Base-by-base conservation (phyloP, 2,113 vertebrate species). In the Nibea albiflora region DNA sequence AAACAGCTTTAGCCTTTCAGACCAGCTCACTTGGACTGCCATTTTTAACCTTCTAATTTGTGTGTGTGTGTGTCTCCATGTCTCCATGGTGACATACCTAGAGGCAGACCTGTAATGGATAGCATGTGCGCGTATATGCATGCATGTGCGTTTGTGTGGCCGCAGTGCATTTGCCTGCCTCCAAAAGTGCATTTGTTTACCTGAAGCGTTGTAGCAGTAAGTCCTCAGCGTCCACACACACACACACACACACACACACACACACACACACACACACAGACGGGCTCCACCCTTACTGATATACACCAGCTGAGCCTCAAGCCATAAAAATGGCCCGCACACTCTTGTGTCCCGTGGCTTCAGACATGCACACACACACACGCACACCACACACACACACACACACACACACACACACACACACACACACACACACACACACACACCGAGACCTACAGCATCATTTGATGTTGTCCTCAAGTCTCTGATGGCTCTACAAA, bases 401-500 rank as follows among this genome's bases (percentile, higher is more conserved):
- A 19, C 44, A 71, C 61, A 56, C 56, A 22, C 66, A 61, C 31
- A 39, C 53, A 50, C 54, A 14, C 47, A 52, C 39, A 68, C 10
- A 17, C 44, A 71, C 35, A 20, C 26, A 52, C 26, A 62, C 50
- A 60, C 60, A 10, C 50, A 82, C 44, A 47, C 68, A 60, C 79
- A 66, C 68, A 88, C 47, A 46, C 81, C 5, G 15, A 81, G 76
- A 86, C 66, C 81, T 69, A 35, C 71, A 68, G 60, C 66, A 16
- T 44, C 6, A 28, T 89, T 88, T 90, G 75, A 90, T 87, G 84
- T 84, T 65, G 49, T 81, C 86, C 83, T 78, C 49, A 74, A 79
- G 74, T 88, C 79, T 87, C 86, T 76, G 81, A 82, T 84, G 85
- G 49, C 56, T 85, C 73, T 78, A 69, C 65, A 75, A 67, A 89